A percentile compares a stretch with the other conserved stretches of the same genome.
These are phyloP conservation scores for Pyralis farinalis DNA, from an alignment of 2,888 invertebrate genomes.

Conservation along the genomic window DNA sequence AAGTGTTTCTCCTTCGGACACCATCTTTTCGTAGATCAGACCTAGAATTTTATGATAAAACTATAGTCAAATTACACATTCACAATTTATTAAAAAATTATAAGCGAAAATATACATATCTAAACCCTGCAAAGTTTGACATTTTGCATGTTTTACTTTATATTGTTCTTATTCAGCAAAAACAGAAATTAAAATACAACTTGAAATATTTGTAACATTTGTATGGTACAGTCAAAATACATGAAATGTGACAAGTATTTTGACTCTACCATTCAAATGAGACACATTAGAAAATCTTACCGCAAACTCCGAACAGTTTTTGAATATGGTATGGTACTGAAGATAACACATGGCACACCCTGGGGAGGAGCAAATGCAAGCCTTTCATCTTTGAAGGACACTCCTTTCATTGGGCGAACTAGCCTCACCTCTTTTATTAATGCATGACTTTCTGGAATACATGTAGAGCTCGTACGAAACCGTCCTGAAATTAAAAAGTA, in stretches of 20 bases:
- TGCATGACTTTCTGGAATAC: conserved; percentile 80
- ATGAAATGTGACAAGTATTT: too few species aligned
- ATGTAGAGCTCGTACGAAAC: conserved; percentile 72
- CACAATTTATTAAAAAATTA: too few species aligned
- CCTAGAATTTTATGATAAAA: conserved; percentile 28
- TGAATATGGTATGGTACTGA: conserved; percentile 92
- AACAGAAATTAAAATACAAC: too few species aligned
- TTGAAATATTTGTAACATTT: too few species aligned
- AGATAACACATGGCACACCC: conserved; percentile 91
- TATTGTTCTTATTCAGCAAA: too few species aligned
- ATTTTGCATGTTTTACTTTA: too few species aligned
- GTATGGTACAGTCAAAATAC: too few species aligned
- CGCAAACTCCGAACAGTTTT: conserved; percentile 83
- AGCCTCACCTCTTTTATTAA: conserved; percentile 80
- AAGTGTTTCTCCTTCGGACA: conserved; percentile 89
- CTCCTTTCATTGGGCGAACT: conserved; percentile 82
- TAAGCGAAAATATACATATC: too few species aligned
- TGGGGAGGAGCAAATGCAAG: conserved; percentile 89
- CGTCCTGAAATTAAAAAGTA: conserved; percentile 55
- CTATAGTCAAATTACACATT: too few species aligned
- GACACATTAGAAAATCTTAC: conserved; percentile 49
- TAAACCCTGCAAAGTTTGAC: too few species aligned
- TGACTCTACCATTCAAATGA: too few species aligned
- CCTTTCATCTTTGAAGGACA: conserved; percentile 89
- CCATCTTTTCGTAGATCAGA: conserved; percentile 86